phyloP scores from a whole-genome alignment of 2,797 vertebrate genomes.

The Anableps anableps region DNA sequence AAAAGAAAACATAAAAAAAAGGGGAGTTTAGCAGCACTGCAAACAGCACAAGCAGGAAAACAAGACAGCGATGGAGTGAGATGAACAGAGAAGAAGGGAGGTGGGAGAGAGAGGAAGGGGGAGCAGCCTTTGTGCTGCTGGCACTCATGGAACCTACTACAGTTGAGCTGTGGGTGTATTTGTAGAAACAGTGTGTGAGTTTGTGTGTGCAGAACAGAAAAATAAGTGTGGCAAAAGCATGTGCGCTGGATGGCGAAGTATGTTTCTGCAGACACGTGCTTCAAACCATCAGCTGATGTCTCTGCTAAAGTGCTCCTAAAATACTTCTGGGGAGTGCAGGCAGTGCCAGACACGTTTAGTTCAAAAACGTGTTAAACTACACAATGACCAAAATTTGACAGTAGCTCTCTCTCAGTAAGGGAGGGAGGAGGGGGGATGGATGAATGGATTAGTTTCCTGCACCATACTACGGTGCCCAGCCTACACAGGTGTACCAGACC shows the following conservation, averaged over 20 bases:
- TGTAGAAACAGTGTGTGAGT: constrained; percentile 40
- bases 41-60: constrained; percentile 30
- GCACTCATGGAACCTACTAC: constrained; percentile 66
- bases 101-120: constrained; percentile 44
- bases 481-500: too few species aligned
- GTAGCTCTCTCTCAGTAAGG: too few species aligned
- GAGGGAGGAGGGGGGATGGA: too few species aligned
- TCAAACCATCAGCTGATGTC: constrained; percentile 13
- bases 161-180: constrained; percentile 61
- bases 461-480: too few species aligned
- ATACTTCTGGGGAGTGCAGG: not conserved
- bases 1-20: constrained; percentile 26
- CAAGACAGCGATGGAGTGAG: constrained; percentile 9
- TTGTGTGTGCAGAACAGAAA: constrained; percentile 7
- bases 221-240: constrained; percentile 30
- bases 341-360: not conserved
- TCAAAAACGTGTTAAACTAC: not conserved
- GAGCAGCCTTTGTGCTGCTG: constrained; percentile 56
- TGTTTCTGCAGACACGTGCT: constrained; percentile 24
- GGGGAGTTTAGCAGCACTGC: constrained; percentile 32
- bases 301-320: constrained; percentile 7
- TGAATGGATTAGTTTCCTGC: too few species aligned
- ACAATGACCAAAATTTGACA: not conserved
- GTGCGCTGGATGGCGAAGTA: constrained; percentile 24
- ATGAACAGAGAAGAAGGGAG: constrained; percentile 22